Evolutionary conservation across 2,888 invertebrate genomes (phyloP).

Genomic region (Drepana falcataria): DNA sequence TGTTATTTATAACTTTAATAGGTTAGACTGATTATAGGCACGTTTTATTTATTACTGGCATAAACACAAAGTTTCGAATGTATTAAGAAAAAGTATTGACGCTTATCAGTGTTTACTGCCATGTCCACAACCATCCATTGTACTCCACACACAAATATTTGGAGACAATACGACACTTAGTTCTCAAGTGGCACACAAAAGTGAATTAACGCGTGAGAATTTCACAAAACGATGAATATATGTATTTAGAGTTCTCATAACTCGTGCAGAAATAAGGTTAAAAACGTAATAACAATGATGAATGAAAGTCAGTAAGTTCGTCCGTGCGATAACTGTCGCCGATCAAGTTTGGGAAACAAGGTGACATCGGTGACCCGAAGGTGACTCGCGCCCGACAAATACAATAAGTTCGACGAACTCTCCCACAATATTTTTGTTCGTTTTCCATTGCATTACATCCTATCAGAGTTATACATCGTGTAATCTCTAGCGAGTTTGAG

Average conservation of each 20-base stretch:
- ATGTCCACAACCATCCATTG: neutral
- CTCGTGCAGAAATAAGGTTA: conserved; percentile 16
- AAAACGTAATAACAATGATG: conserved; percentile 41
- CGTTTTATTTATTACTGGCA: neutral
- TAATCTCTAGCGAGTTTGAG: no score
- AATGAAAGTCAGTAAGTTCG: conserved; percentile 51
- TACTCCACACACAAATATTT: neutral
- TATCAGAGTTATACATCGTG: no score
- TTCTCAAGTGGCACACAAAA: neutral
- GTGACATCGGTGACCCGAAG: conserved; percentile 70
- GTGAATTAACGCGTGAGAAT: conserved; percentile 8
- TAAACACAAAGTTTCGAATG: no score
- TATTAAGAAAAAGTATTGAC: no score
- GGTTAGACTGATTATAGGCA: neutral
- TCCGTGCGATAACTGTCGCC: conserved; percentile 56
- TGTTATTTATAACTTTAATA: conserved; percentile 17
- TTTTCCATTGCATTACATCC: conserved; percentile 20
- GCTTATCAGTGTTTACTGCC: no score
- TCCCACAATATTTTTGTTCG: conserved; percentile 29
- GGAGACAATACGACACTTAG: neutral
- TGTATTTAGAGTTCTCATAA: conserved; percentile 8
- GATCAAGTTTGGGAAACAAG: conserved; percentile 71
- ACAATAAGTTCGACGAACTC: conserved; percentile 58
- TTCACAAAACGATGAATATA: conserved; percentile 13
- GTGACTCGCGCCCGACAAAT: conserved; percentile 55